A percentile compares a stretch with the other conserved stretches of the same genome.
phyloP scores from a whole-genome alignment of 2,797 vertebrate genomes.

The Enteromius radiatus region DNA sequence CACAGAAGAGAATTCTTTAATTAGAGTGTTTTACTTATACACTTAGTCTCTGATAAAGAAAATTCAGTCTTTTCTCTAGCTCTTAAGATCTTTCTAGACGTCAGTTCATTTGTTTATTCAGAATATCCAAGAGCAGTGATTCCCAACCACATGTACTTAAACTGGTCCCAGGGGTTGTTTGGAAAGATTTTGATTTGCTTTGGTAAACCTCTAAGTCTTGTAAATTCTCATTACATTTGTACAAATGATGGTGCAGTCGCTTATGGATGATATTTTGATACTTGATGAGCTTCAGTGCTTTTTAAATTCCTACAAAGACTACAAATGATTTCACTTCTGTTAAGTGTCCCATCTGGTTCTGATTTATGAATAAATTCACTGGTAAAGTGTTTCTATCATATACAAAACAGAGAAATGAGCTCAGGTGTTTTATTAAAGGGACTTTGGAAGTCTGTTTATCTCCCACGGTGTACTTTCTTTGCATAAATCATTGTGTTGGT shows the following conservation, averaged over 20 bases:
- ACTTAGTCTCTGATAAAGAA: conserved; percentile 24
- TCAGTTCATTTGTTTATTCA: not conserved
- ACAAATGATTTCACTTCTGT: conserved; percentile 10
- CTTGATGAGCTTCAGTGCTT: not conserved
- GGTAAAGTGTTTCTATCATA: not conserved
- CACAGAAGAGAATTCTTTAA: conserved; percentile 68
- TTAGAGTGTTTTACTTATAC: conserved; percentile 51
- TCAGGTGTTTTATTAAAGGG: conserved; percentile 2
- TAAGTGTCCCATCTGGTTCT: conserved; percentile 31
- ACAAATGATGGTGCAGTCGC: not conserved
- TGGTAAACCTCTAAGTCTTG: conserved; percentile 17
- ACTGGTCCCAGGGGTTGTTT: not conserved
- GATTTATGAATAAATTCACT: conserved; percentile 12
- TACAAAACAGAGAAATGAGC: not conserved
- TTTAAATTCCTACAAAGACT: conserved; percentile 16
- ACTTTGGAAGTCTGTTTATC: not conserved
- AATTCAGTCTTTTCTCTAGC: not conserved
- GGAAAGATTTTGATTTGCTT: conserved; percentile 13
- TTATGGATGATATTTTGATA: conserved; percentile 5
- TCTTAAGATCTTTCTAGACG: not conserved
- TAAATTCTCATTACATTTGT: not conserved
- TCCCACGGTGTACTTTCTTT: not conserved
- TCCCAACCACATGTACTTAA: not conserved
- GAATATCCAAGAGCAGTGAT: not conserved
- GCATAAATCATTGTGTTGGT: not conserved